Evolutionary conservation across 2,113 vertebrate genomes (phyloP).

Genomic region (Chauna torquata): DNA sequence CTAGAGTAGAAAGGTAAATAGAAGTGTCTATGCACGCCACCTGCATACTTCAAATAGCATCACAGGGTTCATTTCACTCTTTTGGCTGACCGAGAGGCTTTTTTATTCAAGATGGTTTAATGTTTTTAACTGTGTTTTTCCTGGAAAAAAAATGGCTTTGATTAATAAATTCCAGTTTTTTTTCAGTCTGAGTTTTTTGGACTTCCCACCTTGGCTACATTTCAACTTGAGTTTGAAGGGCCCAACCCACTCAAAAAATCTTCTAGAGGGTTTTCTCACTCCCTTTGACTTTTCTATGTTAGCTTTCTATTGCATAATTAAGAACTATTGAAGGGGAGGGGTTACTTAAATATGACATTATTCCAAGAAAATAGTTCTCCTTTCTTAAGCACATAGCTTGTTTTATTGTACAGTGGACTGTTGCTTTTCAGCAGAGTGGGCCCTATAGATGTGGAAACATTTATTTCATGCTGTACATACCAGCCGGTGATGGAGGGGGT

Average conservation of each 20-base stretch:
- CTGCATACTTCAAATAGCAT: slow-evolving; percentile 34
- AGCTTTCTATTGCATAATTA: background rate
- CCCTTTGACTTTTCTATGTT: background rate
- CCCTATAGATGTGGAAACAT: background rate
- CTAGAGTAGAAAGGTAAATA: slow-evolving; percentile 14
- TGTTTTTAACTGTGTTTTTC: slow-evolving; percentile 8
- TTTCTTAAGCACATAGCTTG: background rate
- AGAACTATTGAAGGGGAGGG: background rate
- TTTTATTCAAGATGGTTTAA: slow-evolving; percentile 5
- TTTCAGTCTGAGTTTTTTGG: background rate
- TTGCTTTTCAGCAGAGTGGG: background rate
- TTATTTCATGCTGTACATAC: background rate
- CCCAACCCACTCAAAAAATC: background rate
- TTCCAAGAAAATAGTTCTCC: background rate
- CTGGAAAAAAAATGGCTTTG: background rate
- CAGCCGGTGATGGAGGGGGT: background rate
- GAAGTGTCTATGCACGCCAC: background rate
- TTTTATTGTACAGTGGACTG: rapidly evolving
- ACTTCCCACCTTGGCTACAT: background rate
- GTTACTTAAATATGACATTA: background rate
- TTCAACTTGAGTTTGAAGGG: background rate
- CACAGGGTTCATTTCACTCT: slow-evolving; percentile 10
- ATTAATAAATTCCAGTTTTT: slow-evolving; percentile 38
- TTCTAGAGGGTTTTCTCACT: background rate
- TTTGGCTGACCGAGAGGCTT: background rate